These are phyloP conservation scores for Acipenser ruthenus DNA, from an alignment of 2,797 vertebrate species.

Conservation along the genomic window DNA sequence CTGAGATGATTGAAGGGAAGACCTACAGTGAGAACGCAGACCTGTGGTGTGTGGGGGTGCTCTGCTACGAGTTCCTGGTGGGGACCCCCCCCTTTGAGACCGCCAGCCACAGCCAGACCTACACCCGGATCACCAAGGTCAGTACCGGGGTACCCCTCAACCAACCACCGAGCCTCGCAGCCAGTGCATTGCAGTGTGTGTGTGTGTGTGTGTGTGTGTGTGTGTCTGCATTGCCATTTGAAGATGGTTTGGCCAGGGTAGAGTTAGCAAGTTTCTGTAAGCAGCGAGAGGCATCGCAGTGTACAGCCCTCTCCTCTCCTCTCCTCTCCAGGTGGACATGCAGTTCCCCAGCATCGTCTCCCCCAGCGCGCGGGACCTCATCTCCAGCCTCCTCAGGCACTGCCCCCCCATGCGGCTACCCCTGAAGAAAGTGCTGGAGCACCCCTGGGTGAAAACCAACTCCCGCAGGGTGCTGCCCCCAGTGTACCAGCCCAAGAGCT, in stretches of 20 bases:
- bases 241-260: no score
- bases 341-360: slow-evolving; percentile 64
- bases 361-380: slow-evolving; percentile 66
- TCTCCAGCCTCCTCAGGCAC: slow-evolving; percentile 70
- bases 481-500: slow-evolving; percentile 23
- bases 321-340: slow-evolving; percentile 67
- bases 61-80: slow-evolving; percentile 50
- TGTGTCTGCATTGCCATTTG: no score
- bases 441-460: slow-evolving; percentile 70
- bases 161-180: no score
- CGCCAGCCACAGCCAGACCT: slow-evolving; percentile 35
- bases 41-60: slow-evolving; percentile 50
- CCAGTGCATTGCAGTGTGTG: no score
- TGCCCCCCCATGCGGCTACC: slow-evolving; percentile 61
- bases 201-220: no score
- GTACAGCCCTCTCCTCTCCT: background rate
- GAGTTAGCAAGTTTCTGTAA: background rate
- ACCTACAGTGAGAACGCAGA: slow-evolving; percentile 43
- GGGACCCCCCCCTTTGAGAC: slow-evolving; percentile 50
- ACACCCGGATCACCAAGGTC: slow-evolving; percentile 47
- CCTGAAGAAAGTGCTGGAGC: slow-evolving; percentile 59
- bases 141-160: background rate
- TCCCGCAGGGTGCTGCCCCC: slow-evolving; percentile 71
- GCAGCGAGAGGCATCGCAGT: background rate
- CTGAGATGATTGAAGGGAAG: no score